A percentile compares a stretch with the other conserved stretches of the same genome.
Evolutionary conservation across 1,140 invertebrate genomes (phyloP).

Genomic region (Nephotettix cincticeps): DNA sequence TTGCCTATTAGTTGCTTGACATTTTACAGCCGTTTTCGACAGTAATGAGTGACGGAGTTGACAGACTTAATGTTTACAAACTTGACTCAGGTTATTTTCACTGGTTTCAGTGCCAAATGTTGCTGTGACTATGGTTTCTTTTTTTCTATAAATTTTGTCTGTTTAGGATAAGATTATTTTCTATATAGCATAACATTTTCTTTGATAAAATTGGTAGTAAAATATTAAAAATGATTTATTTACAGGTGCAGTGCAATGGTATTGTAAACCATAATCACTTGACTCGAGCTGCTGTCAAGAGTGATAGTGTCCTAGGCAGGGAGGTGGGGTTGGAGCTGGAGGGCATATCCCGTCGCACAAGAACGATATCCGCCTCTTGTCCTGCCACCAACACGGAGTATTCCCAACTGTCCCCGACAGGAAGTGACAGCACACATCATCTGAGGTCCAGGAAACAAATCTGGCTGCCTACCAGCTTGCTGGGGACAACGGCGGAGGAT

Average conservation of each 20-base stretch:
- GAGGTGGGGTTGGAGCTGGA: background rate
- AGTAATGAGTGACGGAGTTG: no score
- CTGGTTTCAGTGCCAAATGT: background rate
- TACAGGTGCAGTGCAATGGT: constrained; percentile 36
- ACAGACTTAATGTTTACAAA: no score
- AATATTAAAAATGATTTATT: background rate
- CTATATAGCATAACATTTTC: background rate
- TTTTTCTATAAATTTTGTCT: no score
- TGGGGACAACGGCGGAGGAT: constrained; percentile 39
- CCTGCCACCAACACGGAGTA: constrained; percentile 20
- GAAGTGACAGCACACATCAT: constrained; percentile 38
- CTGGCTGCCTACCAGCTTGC: constrained; percentile 33
- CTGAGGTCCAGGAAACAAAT: constrained; percentile 26
- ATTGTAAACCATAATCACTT: constrained; percentile 26
- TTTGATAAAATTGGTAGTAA: background rate
- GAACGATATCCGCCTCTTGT: constrained; percentile 26
- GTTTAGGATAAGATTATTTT: background rate
- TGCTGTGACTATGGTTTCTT: background rate
- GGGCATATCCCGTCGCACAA: background rate
- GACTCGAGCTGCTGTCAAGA: constrained; percentile 7
- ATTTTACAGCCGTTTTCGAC: no score
- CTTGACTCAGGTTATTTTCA: no score
- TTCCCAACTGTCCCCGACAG: constrained; percentile 37
- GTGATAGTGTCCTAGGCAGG: constrained; percentile 9
- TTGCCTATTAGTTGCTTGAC: no score